A percentile compares a stretch with the other conserved stretches of the same genome.
phyloP scores from a whole-genome alignment of 2,113 vertebrate genomes.

The Bujurquina vittata region DNA sequence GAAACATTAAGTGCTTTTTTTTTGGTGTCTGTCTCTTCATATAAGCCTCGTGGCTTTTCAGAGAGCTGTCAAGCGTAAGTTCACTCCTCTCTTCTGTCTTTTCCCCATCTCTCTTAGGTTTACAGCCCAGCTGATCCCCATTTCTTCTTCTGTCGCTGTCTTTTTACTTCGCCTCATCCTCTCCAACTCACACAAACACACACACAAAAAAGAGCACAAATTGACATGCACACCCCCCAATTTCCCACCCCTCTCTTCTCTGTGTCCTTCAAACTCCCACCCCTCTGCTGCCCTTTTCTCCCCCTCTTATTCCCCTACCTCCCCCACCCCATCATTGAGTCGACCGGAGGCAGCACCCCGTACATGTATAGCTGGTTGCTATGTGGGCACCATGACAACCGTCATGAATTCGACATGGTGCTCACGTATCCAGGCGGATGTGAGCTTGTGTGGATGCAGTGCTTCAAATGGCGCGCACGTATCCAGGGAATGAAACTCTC shows the following conservation, averaged over 20 bases:
- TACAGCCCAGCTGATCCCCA: slow-evolving; percentile 61
- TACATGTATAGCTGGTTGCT: slow-evolving; percentile 77
- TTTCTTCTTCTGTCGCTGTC: slow-evolving; percentile 38
- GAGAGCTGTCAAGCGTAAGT: slow-evolving; percentile 49
- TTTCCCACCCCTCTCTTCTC: slow-evolving; percentile 46
- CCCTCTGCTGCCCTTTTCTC: slow-evolving; percentile 27
- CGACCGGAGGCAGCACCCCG: slow-evolving; percentile 65
- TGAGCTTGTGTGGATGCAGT: slow-evolving; percentile 65
- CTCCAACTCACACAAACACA: background rate
- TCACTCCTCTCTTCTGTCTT: slow-evolving; percentile 35
- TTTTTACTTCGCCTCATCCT: slow-evolving; percentile 17
- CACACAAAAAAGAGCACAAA: slow-evolving; percentile 9
- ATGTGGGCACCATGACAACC: slow-evolving; percentile 81
- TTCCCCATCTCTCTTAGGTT: slow-evolving; percentile 35
- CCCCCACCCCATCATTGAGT: slow-evolving; percentile 25
- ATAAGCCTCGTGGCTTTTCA: slow-evolving; percentile 45
- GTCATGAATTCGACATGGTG: slow-evolving; percentile 76
- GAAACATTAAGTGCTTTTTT: background rate
- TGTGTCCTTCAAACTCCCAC: slow-evolving; percentile 40
- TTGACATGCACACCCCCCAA: slow-evolving; percentile 29
- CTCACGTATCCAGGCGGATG: slow-evolving; percentile 78
- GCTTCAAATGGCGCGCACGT: slow-evolving; percentile 73
- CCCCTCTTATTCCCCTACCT: slow-evolving; percentile 32
- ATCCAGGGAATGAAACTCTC: slow-evolving; percentile 60
- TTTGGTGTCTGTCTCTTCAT: slow-evolving; percentile 7